phyloP scores from a whole-genome alignment of 2,888 invertebrate genomes.

The Panopea generosa region DNA sequence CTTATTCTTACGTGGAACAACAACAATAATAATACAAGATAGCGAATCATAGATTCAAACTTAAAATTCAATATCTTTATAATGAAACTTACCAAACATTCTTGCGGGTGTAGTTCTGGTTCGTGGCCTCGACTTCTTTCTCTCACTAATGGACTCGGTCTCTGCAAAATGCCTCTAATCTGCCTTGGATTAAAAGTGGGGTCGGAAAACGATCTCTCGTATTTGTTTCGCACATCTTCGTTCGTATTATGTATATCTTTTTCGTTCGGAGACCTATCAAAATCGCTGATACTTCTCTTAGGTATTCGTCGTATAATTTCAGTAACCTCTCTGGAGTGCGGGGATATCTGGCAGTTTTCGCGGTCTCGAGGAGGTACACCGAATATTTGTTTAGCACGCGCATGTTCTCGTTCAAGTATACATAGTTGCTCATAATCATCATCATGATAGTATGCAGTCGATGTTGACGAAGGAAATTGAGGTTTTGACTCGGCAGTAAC shows the following conservation, averaged over 20 bases:
- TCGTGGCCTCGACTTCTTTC: conserved; percentile 14
- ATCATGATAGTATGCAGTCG: not conserved
- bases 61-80: too few relatives aligned
- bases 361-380: conserved; percentile 15
- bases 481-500: conserved; percentile 33
- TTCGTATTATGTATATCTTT: conserved; percentile 54
- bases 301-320: conserved; percentile 32
- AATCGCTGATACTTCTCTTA: conserved; percentile 51
- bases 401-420: conserved; percentile 43
- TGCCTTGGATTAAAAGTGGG: conserved; percentile 52
- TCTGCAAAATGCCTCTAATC: conserved; percentile 10
- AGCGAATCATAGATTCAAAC: too few relatives aligned
- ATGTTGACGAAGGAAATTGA: not conserved
- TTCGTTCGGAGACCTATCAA: conserved; percentile 67
- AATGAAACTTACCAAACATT: too few relatives aligned
- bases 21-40: too few relatives aligned
- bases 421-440: conserved; percentile 16
- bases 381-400: conserved; percentile 42
- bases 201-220: conserved; percentile 61
- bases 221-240: conserved; percentile 46
- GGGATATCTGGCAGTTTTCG: not conserved
- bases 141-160: conserved; percentile 28
- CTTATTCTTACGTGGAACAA: too few relatives aligned
- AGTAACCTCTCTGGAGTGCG: conserved; percentile 12
- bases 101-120: too few relatives aligned